Base-by-base conservation (phyloP, 2,888 invertebrate genomes). In the Sialis fuliginosa region DNA sequence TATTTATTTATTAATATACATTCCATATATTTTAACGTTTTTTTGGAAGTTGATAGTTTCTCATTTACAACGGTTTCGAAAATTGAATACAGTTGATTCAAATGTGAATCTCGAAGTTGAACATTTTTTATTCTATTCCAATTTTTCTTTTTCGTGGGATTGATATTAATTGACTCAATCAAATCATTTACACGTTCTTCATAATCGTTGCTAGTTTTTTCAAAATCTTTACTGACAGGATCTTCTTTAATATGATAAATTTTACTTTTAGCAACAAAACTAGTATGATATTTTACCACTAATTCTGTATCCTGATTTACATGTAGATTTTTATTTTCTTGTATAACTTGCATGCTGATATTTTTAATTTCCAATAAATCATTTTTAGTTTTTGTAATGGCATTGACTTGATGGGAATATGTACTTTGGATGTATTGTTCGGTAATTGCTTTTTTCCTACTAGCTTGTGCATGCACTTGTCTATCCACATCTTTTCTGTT, bases 231-330 rank as follows among this genome's bases (percentile, higher is more conserved):
- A n/a, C 37, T 33, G 9, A 6, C 8, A n/a, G 33, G 30, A 37
- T 32, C 13, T 32, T 13, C 32, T 43, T 10, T 47, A 39, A 39
- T 8, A 41, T 39, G 22, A 42, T 46, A 32, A 43, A 46, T 48
- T 30, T 43, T 46, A 50, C 31, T 39, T 37, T 42, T 37, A 48
- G 35, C 44, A 42, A 40, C 41, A 35, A 47, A 22, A 22, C 22
- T 22, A 22, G 22, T 22, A 22, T 22, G 22, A 22, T 22, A 22
- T 22, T 22, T 22, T 22, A 22, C 4, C 22, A 22, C 22, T 22
- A 22, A 47, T 45, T 50, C 48, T 9, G 42, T 48, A 32, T 51
- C 51, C 34, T 49, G 49, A 33, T 51, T 45, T 39, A 48, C 48
- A 12, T 50, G 42, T 35, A 47, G 45, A 33, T 49, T 44, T n/a